Percentiles rank a stretch among this genome's conserved stretches.
These are phyloP conservation scores for Mormoops blainvillei DNA, from an alignment of 2,113 vertebrate genomes.

Conservation along the genomic window DNA sequence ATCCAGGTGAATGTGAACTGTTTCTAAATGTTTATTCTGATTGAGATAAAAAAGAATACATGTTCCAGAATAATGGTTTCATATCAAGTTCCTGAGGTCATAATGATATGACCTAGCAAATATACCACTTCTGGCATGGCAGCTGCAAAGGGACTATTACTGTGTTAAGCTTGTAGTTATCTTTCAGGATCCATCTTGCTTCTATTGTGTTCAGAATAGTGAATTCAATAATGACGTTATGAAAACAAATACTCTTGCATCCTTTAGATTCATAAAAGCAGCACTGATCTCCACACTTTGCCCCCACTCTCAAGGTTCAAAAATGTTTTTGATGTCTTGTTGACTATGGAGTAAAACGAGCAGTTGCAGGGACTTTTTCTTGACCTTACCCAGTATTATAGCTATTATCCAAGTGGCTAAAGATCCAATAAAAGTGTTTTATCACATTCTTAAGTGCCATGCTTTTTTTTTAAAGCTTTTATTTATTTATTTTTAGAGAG, in stretches of 20 bases:
- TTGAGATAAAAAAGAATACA: constrained; percentile 42
- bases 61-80: constrained; percentile 46
- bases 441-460: background rate
- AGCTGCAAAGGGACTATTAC: constrained; percentile 29
- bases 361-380: background rate
- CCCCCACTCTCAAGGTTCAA: background rate
- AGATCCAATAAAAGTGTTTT: background rate
- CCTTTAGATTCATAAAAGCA: background rate
- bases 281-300: background rate
- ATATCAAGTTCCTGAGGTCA: constrained; percentile 35
- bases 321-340: background rate
- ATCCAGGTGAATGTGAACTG: constrained; percentile 29
- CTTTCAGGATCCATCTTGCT: constrained; percentile 17
- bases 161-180: constrained; percentile 1
- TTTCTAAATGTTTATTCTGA: constrained; percentile 47
- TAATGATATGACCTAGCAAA: constrained; percentile 42
- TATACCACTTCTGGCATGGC: constrained; percentile 35
- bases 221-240: background rate
- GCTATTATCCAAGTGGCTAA: background rate
- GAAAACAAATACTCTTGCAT: background rate
- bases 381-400: background rate
- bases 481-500: too few species aligned
- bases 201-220: background rate
- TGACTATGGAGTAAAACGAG: background rate
- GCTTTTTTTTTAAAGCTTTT: too few species aligned